Percentiles rank a stretch among this genome's conserved stretches.
phyloP scores from a whole-genome alignment of 1,140 invertebrate species.

The Papilio polytes region DNA sequence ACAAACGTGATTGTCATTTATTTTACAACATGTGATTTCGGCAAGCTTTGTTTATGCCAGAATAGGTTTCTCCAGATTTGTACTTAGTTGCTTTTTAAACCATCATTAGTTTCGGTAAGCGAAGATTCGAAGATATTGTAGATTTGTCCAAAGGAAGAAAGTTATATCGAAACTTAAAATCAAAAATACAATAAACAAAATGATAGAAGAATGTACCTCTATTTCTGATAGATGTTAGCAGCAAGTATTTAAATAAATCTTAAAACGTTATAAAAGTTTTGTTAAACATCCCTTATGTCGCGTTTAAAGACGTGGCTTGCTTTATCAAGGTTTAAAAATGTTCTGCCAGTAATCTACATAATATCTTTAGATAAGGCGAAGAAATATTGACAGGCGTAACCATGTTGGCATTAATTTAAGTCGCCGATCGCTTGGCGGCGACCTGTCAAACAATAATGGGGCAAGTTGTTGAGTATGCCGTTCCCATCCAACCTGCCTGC shows the following conservation, averaged over 20 bases:
- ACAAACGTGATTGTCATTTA: not conserved
- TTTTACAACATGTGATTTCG: too few relatives aligned
- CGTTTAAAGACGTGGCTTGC: slow-evolving; percentile 3
- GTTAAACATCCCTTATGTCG: not conserved
- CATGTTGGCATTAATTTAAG: slow-evolving; percentile 73
- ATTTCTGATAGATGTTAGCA: not conserved
- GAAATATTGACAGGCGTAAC: slow-evolving; percentile 73
- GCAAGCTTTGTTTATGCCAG: too few relatives aligned
- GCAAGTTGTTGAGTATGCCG: slow-evolving; percentile 65
- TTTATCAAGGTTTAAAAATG: slow-evolving; percentile 22
- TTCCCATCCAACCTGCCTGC: slow-evolving; percentile 59
- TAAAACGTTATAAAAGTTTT: too few relatives aligned
- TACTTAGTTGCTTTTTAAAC: too few relatives aligned
- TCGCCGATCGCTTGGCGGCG: slow-evolving; percentile 70
- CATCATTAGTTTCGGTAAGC: too few relatives aligned
- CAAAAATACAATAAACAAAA: too few relatives aligned
- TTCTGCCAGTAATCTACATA: slow-evolving; percentile 30
- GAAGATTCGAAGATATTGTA: too few relatives aligned
- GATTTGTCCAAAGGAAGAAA: not conserved
- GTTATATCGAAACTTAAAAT: not conserved
- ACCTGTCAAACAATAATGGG: slow-evolving; percentile 73
- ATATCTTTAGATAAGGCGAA: slow-evolving; percentile 49
- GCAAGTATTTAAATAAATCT: too few relatives aligned
- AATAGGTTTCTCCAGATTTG: too few relatives aligned
- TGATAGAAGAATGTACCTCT: not conserved